phyloP scores from a whole-genome alignment of 2,797 vertebrate species.

The Aotus griseimembra region DNA sequence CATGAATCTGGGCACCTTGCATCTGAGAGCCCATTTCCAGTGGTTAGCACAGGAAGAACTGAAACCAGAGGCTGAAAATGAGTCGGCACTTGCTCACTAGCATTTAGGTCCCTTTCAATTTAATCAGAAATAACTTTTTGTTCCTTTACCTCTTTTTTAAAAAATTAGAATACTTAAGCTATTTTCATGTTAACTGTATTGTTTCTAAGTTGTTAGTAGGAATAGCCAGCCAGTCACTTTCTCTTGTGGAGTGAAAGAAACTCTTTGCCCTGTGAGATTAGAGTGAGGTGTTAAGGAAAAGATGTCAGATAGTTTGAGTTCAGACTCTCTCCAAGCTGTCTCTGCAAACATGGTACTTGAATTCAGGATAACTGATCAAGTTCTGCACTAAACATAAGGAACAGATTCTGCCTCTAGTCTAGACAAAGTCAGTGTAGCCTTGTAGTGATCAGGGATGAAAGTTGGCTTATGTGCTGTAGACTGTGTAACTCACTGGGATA shows the following conservation, averaged over 20 bases:
- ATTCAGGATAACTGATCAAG: background rate
- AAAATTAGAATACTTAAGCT: background rate
- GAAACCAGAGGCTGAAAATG: conserved; percentile 18
- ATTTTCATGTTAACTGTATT: background rate
- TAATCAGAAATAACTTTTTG: background rate
- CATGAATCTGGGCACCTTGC: background rate
- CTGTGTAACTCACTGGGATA: background rate
- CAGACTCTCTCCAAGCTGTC: background rate
- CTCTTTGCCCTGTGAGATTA: background rate
- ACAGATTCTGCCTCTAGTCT: background rate
- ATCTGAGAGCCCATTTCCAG: background rate
- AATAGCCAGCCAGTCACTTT: background rate
- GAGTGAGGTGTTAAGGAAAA: background rate
- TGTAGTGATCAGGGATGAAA: background rate
- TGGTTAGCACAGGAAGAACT: background rate
- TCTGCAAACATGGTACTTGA: background rate
- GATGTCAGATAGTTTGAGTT: background rate
- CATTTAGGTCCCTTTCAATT: background rate
- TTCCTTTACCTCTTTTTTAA: background rate
- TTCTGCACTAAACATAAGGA: background rate
- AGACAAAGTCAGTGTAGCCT: background rate
- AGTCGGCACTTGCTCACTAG: background rate
- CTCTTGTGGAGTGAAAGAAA: background rate
- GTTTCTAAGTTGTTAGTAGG: background rate
- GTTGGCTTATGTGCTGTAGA: background rate